These are phyloP conservation scores for Nycteola revayana DNA, from an alignment of 2,888 invertebrate species.

Conservation along the genomic window DNA sequence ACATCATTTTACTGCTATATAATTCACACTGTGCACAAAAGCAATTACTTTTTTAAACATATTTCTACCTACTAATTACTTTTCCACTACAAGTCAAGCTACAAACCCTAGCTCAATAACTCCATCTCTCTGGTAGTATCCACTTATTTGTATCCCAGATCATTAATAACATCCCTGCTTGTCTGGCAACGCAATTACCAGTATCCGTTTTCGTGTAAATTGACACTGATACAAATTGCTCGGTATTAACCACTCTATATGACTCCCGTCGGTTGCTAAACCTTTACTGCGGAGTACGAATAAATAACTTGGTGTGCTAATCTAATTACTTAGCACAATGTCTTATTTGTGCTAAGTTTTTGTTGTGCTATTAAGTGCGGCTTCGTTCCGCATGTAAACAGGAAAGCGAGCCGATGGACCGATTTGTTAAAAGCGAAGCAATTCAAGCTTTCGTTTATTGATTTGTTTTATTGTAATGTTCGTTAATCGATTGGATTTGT, in stretches of 20 bases:
- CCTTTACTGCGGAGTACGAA: conserved; percentile 10
- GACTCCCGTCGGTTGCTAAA: conserved; percentile 27
- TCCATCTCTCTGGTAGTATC: conserved; percentile 25
- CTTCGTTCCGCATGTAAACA: conserved; percentile 59
- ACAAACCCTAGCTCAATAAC: conserved; percentile 23
- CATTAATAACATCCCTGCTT: conserved; percentile 39
- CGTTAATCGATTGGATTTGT: conserved; percentile 30
- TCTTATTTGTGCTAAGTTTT: conserved; percentile 75
- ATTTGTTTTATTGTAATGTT: conserved; percentile 23
- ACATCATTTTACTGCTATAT: no score
- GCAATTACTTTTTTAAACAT: no score
- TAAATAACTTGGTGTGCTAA: conserved; percentile 68
- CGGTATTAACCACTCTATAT: conserved; percentile 49
- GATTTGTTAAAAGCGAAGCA: conserved; percentile 48
- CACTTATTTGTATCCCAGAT: conserved; percentile 24
- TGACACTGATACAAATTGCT: conserved; percentile 45
- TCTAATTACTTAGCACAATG: conserved; percentile 78
- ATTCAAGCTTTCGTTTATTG: conserved; percentile 35
- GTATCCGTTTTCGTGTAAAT: conserved; percentile 49
- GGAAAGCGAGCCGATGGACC: conserved; percentile 39
- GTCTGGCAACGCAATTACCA: conserved; percentile 42
- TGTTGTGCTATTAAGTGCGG: conserved; percentile 66
- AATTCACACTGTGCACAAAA: no score
- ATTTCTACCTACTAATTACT: no score
- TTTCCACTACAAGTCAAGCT: not conserved